A percentile compares a stretch with the other conserved stretches of the same genome.
Conservation (phyloP, 2,797 vertebrate genomes). For the Phalloptychus januarius region DNA sequence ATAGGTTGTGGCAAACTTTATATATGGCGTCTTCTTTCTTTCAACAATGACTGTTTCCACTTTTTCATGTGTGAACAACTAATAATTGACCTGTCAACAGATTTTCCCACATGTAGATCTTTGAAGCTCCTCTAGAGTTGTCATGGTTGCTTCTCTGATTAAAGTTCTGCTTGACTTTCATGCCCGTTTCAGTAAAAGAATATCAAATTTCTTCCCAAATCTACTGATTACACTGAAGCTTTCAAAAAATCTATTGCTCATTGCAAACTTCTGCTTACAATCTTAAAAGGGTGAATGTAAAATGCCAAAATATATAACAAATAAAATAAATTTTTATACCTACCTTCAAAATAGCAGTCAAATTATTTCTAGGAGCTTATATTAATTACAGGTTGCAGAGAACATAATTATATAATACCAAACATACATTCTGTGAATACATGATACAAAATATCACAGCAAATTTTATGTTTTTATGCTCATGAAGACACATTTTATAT, state of each 20-base stretch:
- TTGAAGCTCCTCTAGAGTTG: too few species aligned
- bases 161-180: not conserved
- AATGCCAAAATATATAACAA: not conserved
- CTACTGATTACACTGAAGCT: not conserved
- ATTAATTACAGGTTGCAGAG: too few species aligned
- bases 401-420: not conserved
- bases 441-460: too few species aligned
- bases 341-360: not conserved
- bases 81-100: not conserved
- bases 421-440: not conserved
- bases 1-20: not conserved
- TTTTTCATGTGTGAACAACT: not conserved
- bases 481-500: too few species aligned
- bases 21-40: not conserved
- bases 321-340: not conserved
- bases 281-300: not conserved
- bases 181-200: not conserved
- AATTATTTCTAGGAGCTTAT: not conserved
- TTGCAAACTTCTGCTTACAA: not conserved
- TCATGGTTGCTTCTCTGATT: not conserved
- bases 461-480: too few species aligned
- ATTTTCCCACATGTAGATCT: not conserved
- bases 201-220: not conserved
- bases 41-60: not conserved
- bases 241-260: not conserved